Evolutionary conservation across 2,797 vertebrate genomes (phyloP).

Genomic region (Chromis chromis): DNA sequence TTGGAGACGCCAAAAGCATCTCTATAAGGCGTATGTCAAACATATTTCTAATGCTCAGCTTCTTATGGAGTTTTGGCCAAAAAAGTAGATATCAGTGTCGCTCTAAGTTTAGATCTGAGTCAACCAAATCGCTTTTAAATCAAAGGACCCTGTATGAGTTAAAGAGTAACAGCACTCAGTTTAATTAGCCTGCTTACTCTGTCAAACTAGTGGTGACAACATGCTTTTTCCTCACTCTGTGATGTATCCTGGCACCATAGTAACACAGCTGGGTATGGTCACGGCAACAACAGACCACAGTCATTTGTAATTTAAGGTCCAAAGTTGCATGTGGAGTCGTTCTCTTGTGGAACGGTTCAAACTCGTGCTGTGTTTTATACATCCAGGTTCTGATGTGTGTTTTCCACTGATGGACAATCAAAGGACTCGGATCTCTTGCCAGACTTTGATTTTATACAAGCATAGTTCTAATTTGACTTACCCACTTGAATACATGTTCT

Average conservation of each 20-base stretch:
- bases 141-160: too few relatives aligned
- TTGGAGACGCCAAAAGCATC: too few relatives aligned
- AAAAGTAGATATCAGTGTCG: neutral
- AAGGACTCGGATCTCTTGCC: too few relatives aligned
- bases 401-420: too few relatives aligned
- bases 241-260: too few relatives aligned
- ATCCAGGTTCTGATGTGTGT: too few relatives aligned
- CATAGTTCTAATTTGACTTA: too few relatives aligned
- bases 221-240: neutral
- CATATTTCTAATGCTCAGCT: neutral
- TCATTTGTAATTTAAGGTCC: neutral
- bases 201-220: neutral
- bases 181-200: neutral
- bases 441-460: too few relatives aligned
- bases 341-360: too few relatives aligned
- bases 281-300: neutral
- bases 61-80: neutral
- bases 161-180: too few relatives aligned
- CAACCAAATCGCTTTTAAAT: neutral
- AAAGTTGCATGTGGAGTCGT: neutral
- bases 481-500: too few relatives aligned
- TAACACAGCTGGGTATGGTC: neutral
- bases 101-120: neutral
- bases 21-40: neutral
- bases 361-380: too few relatives aligned